Evolutionary conservation across 2,888 invertebrate species (phyloP).

Genomic region (Portevinia maculata): DNA sequence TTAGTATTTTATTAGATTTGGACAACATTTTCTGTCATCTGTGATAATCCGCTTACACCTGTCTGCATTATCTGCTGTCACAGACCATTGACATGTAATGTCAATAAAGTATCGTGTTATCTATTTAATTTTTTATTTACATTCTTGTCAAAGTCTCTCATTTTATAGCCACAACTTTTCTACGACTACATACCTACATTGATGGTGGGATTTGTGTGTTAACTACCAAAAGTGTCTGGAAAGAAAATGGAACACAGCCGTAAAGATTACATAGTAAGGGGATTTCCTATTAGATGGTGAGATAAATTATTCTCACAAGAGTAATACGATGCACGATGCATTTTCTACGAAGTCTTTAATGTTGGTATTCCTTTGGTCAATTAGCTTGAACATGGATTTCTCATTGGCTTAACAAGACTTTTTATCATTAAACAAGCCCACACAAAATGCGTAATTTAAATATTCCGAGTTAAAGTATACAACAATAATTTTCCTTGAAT

Average conservation of each 20-base stretch:
- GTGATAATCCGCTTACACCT: not conserved
- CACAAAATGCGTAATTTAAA: not conserved
- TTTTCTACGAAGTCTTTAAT: not conserved
- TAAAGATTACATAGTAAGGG: slow-evolving; percentile 6
- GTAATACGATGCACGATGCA: not conserved
- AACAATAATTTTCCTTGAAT: not conserved
- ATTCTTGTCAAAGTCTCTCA: not conserved
- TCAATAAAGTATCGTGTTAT: slow-evolving; percentile 13
- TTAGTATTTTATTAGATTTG: slow-evolving; percentile 1
- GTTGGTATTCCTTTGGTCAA: not conserved
- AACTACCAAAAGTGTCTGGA: slow-evolving; percentile 1
- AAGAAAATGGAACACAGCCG: not conserved
- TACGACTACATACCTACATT: not conserved
- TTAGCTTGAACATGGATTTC: not conserved
- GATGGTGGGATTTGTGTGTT: not conserved
- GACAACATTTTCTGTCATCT: slow-evolving; percentile 5
- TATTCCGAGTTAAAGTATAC: not conserved
- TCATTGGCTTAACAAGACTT: not conserved
- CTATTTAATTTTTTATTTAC: slow-evolving; percentile 3
- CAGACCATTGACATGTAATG: slow-evolving; percentile 11
- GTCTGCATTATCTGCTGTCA: slow-evolving; percentile 7
- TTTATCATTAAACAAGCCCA: not conserved
- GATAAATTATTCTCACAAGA: not conserved
- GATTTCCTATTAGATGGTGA: slow-evolving; percentile 1
- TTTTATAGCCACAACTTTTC: not conserved